Evolutionary conservation across 2,113 vertebrate species (phyloP).

Genomic region (Origma solitaria): DNA sequence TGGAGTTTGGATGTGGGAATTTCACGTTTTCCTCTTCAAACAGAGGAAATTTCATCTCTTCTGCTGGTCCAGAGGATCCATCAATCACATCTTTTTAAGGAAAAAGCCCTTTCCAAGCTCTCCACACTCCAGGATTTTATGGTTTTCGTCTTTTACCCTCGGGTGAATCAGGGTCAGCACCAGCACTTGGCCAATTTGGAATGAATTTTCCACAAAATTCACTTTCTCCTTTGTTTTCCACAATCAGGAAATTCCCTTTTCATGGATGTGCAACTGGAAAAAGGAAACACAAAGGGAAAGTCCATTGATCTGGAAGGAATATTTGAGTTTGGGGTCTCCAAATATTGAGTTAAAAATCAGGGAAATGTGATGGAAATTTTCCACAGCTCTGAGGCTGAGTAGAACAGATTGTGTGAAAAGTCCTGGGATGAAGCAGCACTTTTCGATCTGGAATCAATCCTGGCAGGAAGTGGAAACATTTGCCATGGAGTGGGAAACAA

Average conservation of each 20-base stretch:
- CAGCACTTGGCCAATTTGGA: neutral
- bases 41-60: neutral
- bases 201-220: neutral
- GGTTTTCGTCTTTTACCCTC: neutral
- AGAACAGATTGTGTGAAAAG: neutral
- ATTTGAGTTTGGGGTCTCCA: neutral
- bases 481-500: slow-evolving; percentile 47
- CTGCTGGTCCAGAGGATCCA: neutral
- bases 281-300: neutral
- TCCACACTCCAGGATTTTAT: neutral
- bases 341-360: neutral
- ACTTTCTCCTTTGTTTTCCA: neutral
- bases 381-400: neutral
- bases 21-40: neutral
- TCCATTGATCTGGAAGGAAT: neutral
- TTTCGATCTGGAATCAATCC: slow-evolving; percentile 63
- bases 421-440: neutral
- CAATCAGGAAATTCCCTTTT: neutral
- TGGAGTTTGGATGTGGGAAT: neutral
- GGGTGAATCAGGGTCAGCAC: neutral
- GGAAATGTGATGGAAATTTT: neutral
- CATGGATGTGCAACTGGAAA: neutral
- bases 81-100: neutral
- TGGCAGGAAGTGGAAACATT: slow-evolving; percentile 52
- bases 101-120: neutral